Evolutionary conservation across 2,113 vertebrate species (phyloP).

Genomic region (Upupa epops): DNA sequence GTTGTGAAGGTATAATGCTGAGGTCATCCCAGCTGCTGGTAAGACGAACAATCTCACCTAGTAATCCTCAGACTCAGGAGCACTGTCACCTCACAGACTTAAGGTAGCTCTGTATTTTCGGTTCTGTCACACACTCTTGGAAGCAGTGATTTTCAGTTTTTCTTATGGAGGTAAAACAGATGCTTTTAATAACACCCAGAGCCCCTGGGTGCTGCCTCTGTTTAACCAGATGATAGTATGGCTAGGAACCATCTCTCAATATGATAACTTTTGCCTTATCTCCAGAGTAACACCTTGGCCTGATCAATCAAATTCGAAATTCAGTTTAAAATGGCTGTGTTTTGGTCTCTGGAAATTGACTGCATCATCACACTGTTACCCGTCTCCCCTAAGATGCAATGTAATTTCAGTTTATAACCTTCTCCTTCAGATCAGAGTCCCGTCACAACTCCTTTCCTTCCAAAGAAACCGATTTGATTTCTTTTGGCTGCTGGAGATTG

Average conservation of each 20-base stretch:
- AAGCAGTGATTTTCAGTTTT: neutral
- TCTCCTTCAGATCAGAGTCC: neutral
- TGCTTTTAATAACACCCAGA: slow-evolving; percentile 9
- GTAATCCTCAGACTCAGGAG: neutral
- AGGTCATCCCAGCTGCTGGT: neutral
- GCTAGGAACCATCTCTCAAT: neutral
- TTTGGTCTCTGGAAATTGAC: slow-evolving; percentile 10
- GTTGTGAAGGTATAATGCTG: neutral
- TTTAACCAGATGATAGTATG: neutral
- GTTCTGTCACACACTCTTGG: neutral
- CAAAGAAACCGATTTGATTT: neutral
- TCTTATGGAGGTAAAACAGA: neutral
- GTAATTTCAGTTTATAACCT: slow-evolving; percentile 17
- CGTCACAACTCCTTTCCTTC: neutral
- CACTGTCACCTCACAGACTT: neutral
- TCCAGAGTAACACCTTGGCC: slow-evolving; percentile 44
- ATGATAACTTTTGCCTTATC: slow-evolving; percentile 33
- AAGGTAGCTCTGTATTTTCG: neutral
- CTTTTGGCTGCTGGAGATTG: neutral
- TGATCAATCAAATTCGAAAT: slow-evolving; percentile 22
- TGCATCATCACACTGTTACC: neutral
- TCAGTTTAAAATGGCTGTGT: neutral
- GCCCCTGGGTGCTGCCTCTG: neutral
- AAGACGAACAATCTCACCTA: accelerated
- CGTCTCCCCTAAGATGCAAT: neutral